Conservation (phyloP, 1,140 invertebrate species). For the Leptopilina boulardi region DNA sequence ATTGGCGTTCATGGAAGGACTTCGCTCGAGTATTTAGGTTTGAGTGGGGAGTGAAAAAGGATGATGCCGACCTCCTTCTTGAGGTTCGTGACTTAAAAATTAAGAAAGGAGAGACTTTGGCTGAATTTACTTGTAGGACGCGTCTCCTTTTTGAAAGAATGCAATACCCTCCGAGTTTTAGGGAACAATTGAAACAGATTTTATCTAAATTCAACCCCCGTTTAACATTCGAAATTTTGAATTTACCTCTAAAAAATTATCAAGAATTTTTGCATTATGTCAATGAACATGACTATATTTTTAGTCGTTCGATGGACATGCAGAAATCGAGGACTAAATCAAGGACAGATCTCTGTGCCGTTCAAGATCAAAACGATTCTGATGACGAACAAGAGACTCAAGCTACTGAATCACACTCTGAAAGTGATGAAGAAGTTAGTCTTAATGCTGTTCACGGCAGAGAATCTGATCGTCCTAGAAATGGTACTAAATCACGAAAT, state of each 20-base stretch:
- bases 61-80: no score
- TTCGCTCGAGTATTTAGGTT: constrained; percentile 35
- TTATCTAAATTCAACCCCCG: no score
- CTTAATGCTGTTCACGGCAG: background rate
- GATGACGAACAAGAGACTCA: background rate
- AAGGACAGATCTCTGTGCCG: background rate
- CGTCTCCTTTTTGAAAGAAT: background rate
- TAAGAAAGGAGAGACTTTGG: background rate
- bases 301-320: background rate
- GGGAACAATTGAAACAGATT: background rate
- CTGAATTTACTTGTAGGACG: background rate
- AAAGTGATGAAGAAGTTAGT: background rate
- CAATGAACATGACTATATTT: background rate
- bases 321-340: background rate
- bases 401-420: background rate
- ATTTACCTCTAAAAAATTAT: background rate
- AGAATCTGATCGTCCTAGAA: background rate
- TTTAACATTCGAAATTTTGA: constrained; percentile 1
- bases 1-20: constrained; percentile 44
- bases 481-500: background rate
- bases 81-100: background rate
- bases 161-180: background rate
- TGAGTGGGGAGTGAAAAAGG: constrained; percentile 22
- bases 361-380: background rate
- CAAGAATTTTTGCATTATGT: background rate